Base-by-base conservation (phyloP, 2,797 vertebrate species). In the Orestias chungarensis region DNA sequence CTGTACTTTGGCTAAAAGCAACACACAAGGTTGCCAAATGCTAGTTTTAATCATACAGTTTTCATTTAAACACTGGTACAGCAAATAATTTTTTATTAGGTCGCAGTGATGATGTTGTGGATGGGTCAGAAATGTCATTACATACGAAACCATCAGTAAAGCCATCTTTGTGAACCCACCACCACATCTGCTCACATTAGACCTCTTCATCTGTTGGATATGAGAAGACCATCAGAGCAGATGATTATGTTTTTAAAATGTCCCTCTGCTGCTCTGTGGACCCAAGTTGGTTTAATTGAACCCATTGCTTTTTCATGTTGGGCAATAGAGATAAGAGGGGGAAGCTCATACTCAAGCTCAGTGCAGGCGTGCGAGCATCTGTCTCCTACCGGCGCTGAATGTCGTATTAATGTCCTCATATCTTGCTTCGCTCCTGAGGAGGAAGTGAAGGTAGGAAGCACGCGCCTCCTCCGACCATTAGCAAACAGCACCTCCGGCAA, bases 301-400 rank as follows among this genome's bases (percentile, higher is more conserved):
- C 57, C 83, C 88, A 92, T 91, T 91, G 90, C 86, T 90, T 90
- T 92, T 93, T 92, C 94, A 94, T 90, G 86, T 79, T 71, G 74
- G 66, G 88, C 81, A 88, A 87, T 89, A 82, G 85, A 89, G 85
- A 90, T 91, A 86, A 82, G 89, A 86, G 72, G 70, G 65, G 70
- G 74, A 76, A 78, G 76, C 82, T 81, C 76, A 78, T 74, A 54
- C 71, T 82, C 33, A 55, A 61, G 79, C 70, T 79, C 73, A 64
- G 74, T 3, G 68, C 66, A 78, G 85, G 69, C 72, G 64, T 81
- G 70, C 59, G 72, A 80, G 70, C 76, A 89, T 92, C 82, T 87
- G 87, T 93, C 88, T 89, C 72, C 82, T 54, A 81, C 73, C 77
- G 80, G 76, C 68, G 71, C 80, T 75, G 68, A 86, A 82, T 79